Evolutionary conservation across 2,113 vertebrate genomes (phyloP).

Genomic region (Eleginops maclovinus): DNA sequence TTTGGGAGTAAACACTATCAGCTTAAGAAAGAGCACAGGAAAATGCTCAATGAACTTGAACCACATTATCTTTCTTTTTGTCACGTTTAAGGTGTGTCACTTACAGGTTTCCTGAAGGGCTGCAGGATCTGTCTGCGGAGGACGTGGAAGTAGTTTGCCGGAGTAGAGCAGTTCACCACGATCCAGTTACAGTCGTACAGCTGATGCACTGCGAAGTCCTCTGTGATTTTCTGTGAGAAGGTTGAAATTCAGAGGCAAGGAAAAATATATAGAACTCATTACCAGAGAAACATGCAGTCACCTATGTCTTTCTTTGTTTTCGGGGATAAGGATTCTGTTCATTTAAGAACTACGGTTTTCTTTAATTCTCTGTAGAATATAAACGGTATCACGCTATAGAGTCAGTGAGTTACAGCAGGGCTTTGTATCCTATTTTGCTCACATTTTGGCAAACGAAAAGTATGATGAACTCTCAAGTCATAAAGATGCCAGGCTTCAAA

Average conservation of each 20-base stretch:
- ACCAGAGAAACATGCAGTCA: too few relatives aligned
- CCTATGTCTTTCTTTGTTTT: background rate
- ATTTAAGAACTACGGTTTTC: background rate
- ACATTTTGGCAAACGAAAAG: too few relatives aligned
- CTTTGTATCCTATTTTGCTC: too few relatives aligned
- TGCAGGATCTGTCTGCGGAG: slow-evolving; percentile 93
- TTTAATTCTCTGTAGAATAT: too few relatives aligned
- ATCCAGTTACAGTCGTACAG: slow-evolving; percentile 97
- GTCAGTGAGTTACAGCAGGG: too few relatives aligned
- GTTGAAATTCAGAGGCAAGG: background rate
- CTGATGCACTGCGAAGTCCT: slow-evolving; percentile 89
- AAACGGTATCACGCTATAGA: too few relatives aligned
- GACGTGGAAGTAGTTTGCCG: slow-evolving; percentile 94
- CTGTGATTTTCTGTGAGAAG: slow-evolving; percentile 81
- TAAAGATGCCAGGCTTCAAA: too few relatives aligned
- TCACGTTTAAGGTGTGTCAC: background rate
- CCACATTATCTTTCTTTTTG: background rate
- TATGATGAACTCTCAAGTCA: too few relatives aligned
- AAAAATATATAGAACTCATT: background rate
- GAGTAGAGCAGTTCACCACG: slow-evolving; percentile 93
- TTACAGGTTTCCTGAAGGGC: slow-evolving; percentile 95
- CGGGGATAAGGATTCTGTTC: background rate
- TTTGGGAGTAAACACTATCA: slow-evolving; percentile 95
- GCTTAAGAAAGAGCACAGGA: slow-evolving; percentile 77
- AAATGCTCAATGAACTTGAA: background rate